Conservation (phyloP, 2,113 vertebrate species). For the Corythaixoides concolor region DNA sequence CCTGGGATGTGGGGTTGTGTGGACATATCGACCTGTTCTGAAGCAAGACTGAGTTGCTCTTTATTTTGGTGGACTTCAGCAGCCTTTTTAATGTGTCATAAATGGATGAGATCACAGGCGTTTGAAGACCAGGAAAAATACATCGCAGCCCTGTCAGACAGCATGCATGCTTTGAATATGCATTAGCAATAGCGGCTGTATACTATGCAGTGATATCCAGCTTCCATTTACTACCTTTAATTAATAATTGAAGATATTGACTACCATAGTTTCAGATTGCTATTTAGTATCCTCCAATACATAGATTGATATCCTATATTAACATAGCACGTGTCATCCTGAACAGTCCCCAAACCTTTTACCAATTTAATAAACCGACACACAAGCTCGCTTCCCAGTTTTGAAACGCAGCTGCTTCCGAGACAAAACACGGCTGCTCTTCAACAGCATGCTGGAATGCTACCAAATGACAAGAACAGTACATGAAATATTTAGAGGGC, state of each 20-base stretch:
- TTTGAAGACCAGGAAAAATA: background rate
- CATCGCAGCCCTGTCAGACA: background rate
- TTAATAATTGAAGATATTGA: constrained; percentile 73
- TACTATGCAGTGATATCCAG: constrained; percentile 31
- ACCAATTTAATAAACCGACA: constrained; percentile 34
- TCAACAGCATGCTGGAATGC: background rate
- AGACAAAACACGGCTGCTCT: background rate
- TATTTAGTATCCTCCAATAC: background rate
- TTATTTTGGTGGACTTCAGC: background rate
- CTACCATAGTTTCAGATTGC: background rate
- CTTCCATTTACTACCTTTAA: constrained; percentile 36
- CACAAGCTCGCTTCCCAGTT: background rate
- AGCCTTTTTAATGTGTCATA: background rate
- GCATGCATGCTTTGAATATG: background rate
- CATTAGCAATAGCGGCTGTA: background rate
- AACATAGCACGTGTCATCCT: background rate
- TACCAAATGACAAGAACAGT: background rate
- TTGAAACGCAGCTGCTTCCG: background rate
- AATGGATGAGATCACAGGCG: background rate
- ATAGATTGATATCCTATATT: background rate
- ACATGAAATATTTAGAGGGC: constrained; percentile 21
- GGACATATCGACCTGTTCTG: background rate
- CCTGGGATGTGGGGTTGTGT: background rate
- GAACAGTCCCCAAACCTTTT: background rate
- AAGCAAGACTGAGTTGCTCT: constrained; percentile 10